Percentiles rank a stretch among this genome's conserved stretches.
These are phyloP conservation scores for Siniperca undulata DNA, from an alignment of 2,797 vertebrate genomes.

Conservation along the genomic window DNA sequence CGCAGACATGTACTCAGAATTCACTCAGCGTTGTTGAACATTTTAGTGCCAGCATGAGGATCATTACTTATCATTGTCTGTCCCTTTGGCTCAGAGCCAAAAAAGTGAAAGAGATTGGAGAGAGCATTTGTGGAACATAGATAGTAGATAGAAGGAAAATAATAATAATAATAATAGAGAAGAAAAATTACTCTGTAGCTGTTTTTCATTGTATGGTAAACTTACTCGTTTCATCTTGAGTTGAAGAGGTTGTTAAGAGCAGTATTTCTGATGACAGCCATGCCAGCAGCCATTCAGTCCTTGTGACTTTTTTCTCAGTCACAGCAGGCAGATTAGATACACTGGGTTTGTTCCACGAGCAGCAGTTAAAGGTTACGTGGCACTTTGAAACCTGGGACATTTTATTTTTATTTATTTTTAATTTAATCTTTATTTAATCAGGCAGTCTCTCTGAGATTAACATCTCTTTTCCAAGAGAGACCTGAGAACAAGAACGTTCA, in stretches of 20 bases:
- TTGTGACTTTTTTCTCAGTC: neutral
- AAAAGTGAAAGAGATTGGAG: neutral
- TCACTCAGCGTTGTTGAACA: no score
- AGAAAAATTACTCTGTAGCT: neutral
- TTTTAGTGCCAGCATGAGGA: no score
- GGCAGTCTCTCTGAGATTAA: no score
- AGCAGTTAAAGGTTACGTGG: neutral
- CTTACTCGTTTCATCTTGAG: neutral
- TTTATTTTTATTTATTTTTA: no score
- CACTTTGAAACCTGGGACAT: conserved; percentile 10
- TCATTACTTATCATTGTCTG: conserved; percentile 8
- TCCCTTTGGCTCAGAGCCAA: neutral
- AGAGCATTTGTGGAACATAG: neutral
- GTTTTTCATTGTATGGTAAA: neutral
- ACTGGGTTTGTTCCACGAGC: conserved; percentile 6
- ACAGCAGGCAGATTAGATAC: conserved; percentile 33
- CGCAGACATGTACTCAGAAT: neutral
- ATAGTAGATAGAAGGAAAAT: neutral
- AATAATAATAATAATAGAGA: no score
- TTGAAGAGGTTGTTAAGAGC: neutral
- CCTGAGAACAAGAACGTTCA: no score
- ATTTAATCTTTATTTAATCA: no score
- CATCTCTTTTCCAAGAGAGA: no score
- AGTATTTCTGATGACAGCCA: neutral
- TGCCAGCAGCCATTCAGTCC: neutral